Base-by-base conservation (phyloP, 2,797 vertebrate species). In the Poeciliopsis gracilis region DNA sequence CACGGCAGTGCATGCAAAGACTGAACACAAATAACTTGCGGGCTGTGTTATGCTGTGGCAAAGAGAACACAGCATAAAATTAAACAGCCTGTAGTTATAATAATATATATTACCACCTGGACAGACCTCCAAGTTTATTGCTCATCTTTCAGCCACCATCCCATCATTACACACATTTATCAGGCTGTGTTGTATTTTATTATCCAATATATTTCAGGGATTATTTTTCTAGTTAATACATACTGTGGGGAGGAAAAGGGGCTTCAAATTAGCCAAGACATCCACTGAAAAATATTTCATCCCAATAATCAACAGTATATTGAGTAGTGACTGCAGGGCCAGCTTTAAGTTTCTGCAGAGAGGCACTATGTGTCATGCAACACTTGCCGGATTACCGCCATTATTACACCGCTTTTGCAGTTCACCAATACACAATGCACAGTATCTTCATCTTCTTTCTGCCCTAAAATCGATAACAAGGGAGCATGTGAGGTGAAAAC, bases 61-160 rank as follows among this genome's bases (percentile, higher is more conserved):
- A 43, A 67, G 73, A 83, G 77, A 79, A 85, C 76, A 83, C 76
- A 87, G 75, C 73, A 74, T 81, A 41, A 87, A 78, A 86, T 76
- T 80, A 71, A 77, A 75, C 43, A 75, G 47, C 25, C 61, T 72
- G 69, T 76, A 63, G 70, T 76, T 41, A 83, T 43, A 51, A 77
- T 75, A 61, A 80, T 43, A 77, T 30, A 74, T 53, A 76, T 30
- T 2, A 78, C 78, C 80, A 51, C 41, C 61, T 41, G 59, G 70
- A 77, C 43, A 72, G 57, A 38, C 25, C 38, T 51, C 53, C 15
- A 53, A 11, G 67, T 84, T 81, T 76, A 87, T 28, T 78, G 72
- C 55, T 81, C 71, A 83, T 84, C 76, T 86, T 81, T 82, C 66
- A 78, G 53, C 73, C 57, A 51, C 78, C 73, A 63, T 66, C 38